Evolutionary conservation across 2,113 vertebrate species (phyloP).

Genomic region (Siphamia tubifer): DNA sequence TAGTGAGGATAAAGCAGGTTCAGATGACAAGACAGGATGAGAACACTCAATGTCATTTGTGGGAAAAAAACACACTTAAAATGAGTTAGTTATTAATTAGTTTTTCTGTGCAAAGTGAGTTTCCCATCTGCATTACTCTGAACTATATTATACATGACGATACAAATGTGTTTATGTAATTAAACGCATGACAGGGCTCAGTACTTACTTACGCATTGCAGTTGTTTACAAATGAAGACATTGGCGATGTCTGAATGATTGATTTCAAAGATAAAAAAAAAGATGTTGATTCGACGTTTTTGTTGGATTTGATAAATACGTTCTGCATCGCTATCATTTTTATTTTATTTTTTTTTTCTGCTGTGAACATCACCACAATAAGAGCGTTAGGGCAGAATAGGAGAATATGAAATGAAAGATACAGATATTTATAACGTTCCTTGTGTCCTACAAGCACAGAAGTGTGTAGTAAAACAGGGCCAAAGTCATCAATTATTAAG

Average conservation of each 20-base stretch:
- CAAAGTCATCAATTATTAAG: conserved; percentile 60
- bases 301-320: conserved; percentile 15
- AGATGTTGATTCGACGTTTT: background rate
- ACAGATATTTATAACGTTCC: conserved; percentile 46
- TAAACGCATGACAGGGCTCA: too few relatives aligned
- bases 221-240: background rate
- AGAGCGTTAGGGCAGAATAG: background rate
- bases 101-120: too few relatives aligned
- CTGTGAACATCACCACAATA: background rate
- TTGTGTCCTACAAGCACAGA: background rate
- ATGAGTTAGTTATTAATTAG: too few relatives aligned
- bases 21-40: too few relatives aligned
- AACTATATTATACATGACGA: too few relatives aligned
- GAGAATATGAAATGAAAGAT: conserved; percentile 14
- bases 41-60: too few relatives aligned
- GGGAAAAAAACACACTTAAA: too few relatives aligned
- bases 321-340: background rate
- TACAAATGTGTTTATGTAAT: too few relatives aligned
- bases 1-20: too few relatives aligned
- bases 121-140: too few relatives aligned
- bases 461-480: conserved; percentile 23
- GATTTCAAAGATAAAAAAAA: background rate
- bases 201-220: too few relatives aligned
- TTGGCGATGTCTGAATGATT: background rate
- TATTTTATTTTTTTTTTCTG: background rate